Evolutionary conservation across 2,113 vertebrate genomes (phyloP), one percentile per base, ranked within the genome.

Genomic region (Passer domesticus): DNA sequence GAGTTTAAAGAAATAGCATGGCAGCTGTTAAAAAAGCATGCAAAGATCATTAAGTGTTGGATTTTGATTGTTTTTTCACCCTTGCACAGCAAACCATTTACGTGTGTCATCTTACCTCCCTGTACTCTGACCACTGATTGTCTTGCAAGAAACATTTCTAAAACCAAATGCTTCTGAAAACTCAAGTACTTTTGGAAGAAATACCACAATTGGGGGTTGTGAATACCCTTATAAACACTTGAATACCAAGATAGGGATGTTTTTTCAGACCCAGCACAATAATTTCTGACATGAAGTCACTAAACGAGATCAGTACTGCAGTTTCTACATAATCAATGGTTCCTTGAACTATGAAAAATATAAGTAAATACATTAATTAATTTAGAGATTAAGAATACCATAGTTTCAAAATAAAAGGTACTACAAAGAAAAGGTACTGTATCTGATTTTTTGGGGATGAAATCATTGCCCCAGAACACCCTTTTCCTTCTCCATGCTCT

Each of bases 311-410:
- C 68, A 92, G 60, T 72, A 83, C 75, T 75, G 63, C 73, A 87
- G 50, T 89, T 93, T 88, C 63, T 69, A 81, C 64, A 89, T 59
- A 93, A 96, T 85, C 80, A 81, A 30, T 73, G 58, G 52, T 72
- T 82, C 68, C 80, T 81, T 87, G 83, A 50, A 92, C 10, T 23
- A 70, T 44, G 66, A 64, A 58, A 66, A 91, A 56, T 11, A 4
- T 41, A 66, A 80, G 31, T 69, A 90, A 83, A 77, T 20, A 33
- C 7, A 82, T 31, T 15, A 8, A 39, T 25, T 89, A 83, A 68
- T 53, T 78, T 28, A 76, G 39, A 80, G 46, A 62, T 30, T 41
- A 41, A 41, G 41, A 79, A 85, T 95, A 89, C 35, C 52, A 63
- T 8, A 30, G 23, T 64, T 83, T 47, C 41, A 17, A 28, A 52